phyloP scores from a whole-genome alignment of 2,113 vertebrate genomes.

The Neomonachus schauinslandi region DNA sequence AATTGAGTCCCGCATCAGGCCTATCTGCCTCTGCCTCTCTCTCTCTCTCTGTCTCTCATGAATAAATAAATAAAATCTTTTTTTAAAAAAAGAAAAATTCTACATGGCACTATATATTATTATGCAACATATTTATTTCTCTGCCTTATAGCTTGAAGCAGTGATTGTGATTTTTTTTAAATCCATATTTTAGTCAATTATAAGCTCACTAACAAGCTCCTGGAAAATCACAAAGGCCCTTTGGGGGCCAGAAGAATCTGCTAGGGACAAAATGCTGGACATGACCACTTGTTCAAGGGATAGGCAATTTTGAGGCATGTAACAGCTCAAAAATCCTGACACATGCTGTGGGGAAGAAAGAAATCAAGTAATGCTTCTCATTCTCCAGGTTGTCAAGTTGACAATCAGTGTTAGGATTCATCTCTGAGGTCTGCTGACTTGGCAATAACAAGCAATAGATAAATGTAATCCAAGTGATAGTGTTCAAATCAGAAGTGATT shows the following conservation, averaged over 20 bases:
- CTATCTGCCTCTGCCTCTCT: too few relatives aligned
- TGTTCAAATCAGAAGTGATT: slow-evolving; percentile 87
- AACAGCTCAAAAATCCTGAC: slow-evolving; percentile 82
- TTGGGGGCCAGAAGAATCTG: slow-evolving; percentile 26
- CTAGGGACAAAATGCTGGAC: slow-evolving; percentile 64
- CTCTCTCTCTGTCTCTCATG: too few relatives aligned
- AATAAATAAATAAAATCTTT: too few relatives aligned
- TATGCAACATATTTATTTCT: not conserved
- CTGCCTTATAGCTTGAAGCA: slow-evolving; percentile 13
- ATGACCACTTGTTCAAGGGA: slow-evolving; percentile 70
- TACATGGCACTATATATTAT: not conserved
- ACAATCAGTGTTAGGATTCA: slow-evolving; percentile 85
- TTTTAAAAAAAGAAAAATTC: not conserved
- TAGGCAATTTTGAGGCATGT: slow-evolving; percentile 82
- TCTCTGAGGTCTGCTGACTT: slow-evolving; percentile 84
- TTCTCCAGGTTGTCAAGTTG: slow-evolving; percentile 86
- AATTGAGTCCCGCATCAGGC: too few relatives aligned
- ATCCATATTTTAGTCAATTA: slow-evolving; percentile 47
- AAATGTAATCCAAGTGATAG: slow-evolving; percentile 85
- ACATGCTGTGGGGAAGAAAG: slow-evolving; percentile 82
- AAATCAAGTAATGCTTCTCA: slow-evolving; percentile 85
- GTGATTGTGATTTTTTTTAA: not conserved
- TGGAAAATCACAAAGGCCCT: not conserved
- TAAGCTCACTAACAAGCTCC: not conserved
- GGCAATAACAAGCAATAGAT: slow-evolving; percentile 84